phyloP scores from a whole-genome alignment of 2,113 vertebrate genomes.

The Microtus pennsylvanicus region DNA sequence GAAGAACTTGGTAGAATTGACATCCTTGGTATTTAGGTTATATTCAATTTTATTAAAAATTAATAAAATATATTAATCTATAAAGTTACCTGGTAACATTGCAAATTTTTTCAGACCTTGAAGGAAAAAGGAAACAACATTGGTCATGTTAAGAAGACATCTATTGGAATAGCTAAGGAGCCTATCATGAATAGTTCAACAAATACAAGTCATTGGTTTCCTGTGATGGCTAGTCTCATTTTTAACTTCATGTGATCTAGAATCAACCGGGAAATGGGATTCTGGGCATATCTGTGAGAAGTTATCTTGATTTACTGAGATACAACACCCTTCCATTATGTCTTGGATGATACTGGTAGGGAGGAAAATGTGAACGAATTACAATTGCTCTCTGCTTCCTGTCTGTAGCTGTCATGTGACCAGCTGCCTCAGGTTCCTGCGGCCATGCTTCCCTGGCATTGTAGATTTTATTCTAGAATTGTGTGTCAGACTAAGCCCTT shows the following conservation, averaged over 20 bases:
- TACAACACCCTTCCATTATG: too few relatives aligned
- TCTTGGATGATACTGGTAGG: not conserved
- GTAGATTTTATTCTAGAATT: not conserved
- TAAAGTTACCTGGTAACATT: not conserved
- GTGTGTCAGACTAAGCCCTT: not conserved
- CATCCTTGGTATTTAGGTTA: not conserved
- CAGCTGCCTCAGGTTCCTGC: not conserved
- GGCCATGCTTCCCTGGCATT: not conserved
- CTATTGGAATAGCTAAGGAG: not conserved
- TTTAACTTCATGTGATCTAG: not conserved
- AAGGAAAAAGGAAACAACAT: not conserved
- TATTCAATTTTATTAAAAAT: not conserved
- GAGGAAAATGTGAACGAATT: not conserved
- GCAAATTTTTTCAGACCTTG: not conserved
- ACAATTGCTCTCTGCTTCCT: not conserved
- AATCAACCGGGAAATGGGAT: not conserved
- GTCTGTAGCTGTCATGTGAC: not conserved
- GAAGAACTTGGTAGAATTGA: slow-evolving; percentile 3
- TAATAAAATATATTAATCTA: not conserved
- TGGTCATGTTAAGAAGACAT: not conserved
- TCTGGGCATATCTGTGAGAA: not conserved
- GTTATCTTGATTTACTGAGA: not conserved
- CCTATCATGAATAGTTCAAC: not conserved
- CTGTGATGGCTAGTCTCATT: not conserved
- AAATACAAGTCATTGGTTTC: not conserved